A percentile compares a stretch with the other conserved stretches of the same genome.
Conservation (phyloP, 2,888 invertebrate genomes). For the Sepioteuthis lessoniana region DNA sequence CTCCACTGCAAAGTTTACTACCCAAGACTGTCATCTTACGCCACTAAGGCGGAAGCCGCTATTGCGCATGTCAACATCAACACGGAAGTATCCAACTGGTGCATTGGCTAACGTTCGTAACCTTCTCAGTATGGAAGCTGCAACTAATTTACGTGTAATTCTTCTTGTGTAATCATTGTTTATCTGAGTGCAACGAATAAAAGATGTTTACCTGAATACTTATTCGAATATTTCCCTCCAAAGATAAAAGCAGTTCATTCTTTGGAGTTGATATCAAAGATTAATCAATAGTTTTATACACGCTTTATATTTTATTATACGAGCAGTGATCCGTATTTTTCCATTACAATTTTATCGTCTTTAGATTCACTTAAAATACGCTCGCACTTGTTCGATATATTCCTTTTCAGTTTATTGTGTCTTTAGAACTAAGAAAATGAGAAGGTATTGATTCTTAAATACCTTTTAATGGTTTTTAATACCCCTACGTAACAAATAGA, state of each 20-base stretch:
- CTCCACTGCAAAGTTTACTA: conserved; percentile 21
- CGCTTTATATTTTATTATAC: not conserved
- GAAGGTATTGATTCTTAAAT: not conserved
- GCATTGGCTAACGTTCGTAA: not conserved
- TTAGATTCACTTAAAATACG: not conserved
- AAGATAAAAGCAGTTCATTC: not conserved
- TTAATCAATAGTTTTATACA: not conserved
- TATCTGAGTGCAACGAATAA: not conserved
- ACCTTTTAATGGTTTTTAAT: not conserved
- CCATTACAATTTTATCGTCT: not conserved
- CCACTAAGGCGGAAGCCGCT: not conserved
- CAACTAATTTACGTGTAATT: not conserved
- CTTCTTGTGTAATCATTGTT: not conserved
- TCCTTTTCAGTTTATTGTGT: not conserved
- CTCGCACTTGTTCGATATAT: not conserved
- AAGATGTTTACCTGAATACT: not conserved
- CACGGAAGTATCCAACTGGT: conserved; percentile 1
- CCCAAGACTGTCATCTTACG: conserved; percentile 33
- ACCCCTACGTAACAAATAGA: no score
- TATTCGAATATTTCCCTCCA: not conserved
- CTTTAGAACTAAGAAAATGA: not conserved
- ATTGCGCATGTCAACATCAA: conserved; percentile 23
- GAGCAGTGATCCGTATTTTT: not conserved
- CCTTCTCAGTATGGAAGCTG: not conserved
- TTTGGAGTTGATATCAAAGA: not conserved